A percentile compares a stretch with the other conserved stretches of the same genome.
These are phyloP conservation scores for Ylistrum balloti DNA, from an alignment of 1,140 invertebrate species.

Conservation along the genomic window DNA sequence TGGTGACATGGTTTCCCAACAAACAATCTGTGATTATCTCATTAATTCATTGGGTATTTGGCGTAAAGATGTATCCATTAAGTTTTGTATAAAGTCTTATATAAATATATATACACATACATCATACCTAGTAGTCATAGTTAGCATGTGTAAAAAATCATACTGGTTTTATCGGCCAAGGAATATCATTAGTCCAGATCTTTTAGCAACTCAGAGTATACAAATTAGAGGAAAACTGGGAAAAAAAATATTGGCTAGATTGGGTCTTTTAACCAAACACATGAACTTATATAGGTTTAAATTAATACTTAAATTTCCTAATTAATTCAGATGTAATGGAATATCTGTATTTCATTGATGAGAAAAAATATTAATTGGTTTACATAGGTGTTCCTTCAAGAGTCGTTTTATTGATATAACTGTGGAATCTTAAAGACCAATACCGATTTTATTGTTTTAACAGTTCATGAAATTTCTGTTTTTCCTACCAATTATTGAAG, in stretches of 20 bases:
- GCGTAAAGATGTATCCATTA: not conserved
- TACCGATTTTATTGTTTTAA: not conserved
- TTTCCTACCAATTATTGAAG: not conserved
- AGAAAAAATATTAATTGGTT: slow-evolving; percentile 1
- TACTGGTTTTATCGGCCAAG: not conserved
- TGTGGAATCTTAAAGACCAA: too few relatives aligned
- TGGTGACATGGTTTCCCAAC: not conserved
- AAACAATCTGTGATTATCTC: slow-evolving; percentile 28
- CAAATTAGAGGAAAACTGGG: not conserved
- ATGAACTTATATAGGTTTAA: not conserved
- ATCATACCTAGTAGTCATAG: not conserved
- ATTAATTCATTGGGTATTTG: slow-evolving; percentile 35
- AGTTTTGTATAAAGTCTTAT: slow-evolving; percentile 25
- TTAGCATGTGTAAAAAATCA: slow-evolving; percentile 36
- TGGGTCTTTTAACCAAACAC: too few relatives aligned
- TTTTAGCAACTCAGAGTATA: not conserved
- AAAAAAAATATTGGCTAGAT: too few relatives aligned
- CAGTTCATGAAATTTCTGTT: not conserved
- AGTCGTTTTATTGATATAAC: too few relatives aligned
- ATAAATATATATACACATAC: not conserved
- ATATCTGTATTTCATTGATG: not conserved
- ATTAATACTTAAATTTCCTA: not conserved
- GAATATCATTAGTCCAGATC: not conserved
- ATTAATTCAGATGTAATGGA: not conserved
- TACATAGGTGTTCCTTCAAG: not conserved